phyloP scores from a whole-genome alignment of 2,888 invertebrate species.

The Drosophila emarginata region DNA sequence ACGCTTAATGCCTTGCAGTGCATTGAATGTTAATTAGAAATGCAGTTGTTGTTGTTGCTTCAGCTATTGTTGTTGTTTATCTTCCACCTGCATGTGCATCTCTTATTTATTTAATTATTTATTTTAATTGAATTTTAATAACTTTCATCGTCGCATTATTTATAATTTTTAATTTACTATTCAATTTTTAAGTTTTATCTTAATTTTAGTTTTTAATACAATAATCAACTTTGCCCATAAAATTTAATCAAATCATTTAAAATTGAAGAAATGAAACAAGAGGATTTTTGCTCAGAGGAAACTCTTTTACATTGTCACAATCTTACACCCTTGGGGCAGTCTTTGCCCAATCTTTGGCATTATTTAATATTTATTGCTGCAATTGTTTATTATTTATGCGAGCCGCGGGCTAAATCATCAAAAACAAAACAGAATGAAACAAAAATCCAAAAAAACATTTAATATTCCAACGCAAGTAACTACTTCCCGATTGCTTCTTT shows the following conservation, averaged over 20 bases:
- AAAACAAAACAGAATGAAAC: slow-evolving; percentile 3
- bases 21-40: slow-evolving; percentile 70
- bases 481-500: slow-evolving; percentile 4
- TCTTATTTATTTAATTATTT: slow-evolving; percentile 54
- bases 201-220: too few relatives aligned
- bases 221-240: too few relatives aligned
- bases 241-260: background rate
- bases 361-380: slow-evolving; percentile 53
- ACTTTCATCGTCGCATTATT: slow-evolving; percentile 7
- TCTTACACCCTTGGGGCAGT: slow-evolving; percentile 12
- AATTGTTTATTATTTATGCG: slow-evolving; percentile 63
- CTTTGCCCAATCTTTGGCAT: slow-evolving; percentile 27
- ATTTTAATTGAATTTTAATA: slow-evolving; percentile 58
- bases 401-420: slow-evolving; percentile 47
- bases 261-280: background rate
- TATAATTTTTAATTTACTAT: slow-evolving; percentile 14
- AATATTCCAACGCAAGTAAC: slow-evolving; percentile 63
- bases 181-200: background rate
- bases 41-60: slow-evolving; percentile 17
- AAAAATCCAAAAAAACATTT: slow-evolving; percentile 39
- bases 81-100: slow-evolving; percentile 18
- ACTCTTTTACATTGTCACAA: slow-evolving; percentile 1
- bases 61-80: slow-evolving; percentile 3
- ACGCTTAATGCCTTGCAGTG: slow-evolving; percentile 23
- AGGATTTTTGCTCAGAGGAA: background rate